Evolutionary conservation across 2,888 invertebrate species (phyloP).

Genomic region (Sceliomorpha sp.): DNA sequence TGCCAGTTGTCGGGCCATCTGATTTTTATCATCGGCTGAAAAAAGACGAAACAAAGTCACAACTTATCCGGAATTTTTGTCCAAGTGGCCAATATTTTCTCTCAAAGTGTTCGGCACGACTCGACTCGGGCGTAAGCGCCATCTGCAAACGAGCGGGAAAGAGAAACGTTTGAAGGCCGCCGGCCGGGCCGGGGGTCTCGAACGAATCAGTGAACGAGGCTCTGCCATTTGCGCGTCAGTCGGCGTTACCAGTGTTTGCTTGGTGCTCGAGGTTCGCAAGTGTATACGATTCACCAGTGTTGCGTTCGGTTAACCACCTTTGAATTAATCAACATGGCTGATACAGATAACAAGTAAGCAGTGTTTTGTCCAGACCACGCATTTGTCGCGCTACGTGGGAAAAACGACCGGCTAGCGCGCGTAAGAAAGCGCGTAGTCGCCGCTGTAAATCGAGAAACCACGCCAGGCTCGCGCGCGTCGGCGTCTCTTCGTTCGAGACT

Average conservation of each 20-base stretch:
- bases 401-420: neutral
- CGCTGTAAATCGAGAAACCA: slow-evolving; percentile 18
- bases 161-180: slow-evolving; percentile 77
- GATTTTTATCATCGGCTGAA: no score
- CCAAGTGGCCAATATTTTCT: no score
- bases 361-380: no score
- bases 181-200: slow-evolving; percentile 62
- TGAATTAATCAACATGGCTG: slow-evolving; percentile 84
- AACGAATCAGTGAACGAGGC: slow-evolving; percentile 62
- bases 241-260: slow-evolving; percentile 60
- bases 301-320: slow-evolving; percentile 27
- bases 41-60: no score
- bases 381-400: no score
- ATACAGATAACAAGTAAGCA: slow-evolving; percentile 86
- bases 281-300: slow-evolving; percentile 37
- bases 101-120: no score
- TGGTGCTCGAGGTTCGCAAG: slow-evolving; percentile 44
- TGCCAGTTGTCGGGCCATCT: no score
- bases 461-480: slow-evolving; percentile 37
- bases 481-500: slow-evolving; percentile 10
- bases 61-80: no score
- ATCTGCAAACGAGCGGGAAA: slow-evolving; percentile 78
- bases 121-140: slow-evolving; percentile 59
- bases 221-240: slow-evolving; percentile 71
- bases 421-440: neutral